Evolutionary conservation across 1,140 invertebrate species (phyloP).

Genomic region (Caenorhabditis remanei): DNA sequence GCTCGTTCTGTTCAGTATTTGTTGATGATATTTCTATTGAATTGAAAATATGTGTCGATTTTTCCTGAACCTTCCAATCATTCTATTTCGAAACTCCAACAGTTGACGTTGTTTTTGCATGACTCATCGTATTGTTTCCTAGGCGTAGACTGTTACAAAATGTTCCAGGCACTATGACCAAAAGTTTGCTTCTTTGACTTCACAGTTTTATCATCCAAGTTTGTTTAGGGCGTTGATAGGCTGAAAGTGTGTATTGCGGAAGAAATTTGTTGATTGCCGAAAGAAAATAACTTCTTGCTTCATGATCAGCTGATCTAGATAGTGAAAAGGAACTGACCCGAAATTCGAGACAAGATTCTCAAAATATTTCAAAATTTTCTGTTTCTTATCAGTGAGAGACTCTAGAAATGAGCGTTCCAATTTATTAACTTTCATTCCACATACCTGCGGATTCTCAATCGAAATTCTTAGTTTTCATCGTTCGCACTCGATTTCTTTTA

Average conservation of each 20-base stretch:
- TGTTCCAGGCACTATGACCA: not conserved
- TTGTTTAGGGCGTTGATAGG: not conserved
- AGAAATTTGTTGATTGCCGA: not conserved
- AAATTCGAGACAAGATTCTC: too few species aligned
- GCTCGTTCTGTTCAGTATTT: not conserved
- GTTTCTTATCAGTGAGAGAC: too few species aligned
- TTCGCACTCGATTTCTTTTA: not conserved
- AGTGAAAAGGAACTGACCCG: too few species aligned
- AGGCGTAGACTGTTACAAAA: not conserved
- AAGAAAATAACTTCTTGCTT: not conserved
- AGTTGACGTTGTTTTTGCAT: conserved; percentile 2
- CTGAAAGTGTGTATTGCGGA: not conserved
- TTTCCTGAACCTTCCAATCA: not conserved
- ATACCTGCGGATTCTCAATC: not conserved
- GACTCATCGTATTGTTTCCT: conserved; percentile 15
- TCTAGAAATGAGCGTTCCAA: too few species aligned
- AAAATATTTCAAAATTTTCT: too few species aligned
- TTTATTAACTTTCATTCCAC: too few species aligned
- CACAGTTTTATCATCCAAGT: not conserved
- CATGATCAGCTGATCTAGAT: not conserved
- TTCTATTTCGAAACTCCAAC: conserved; percentile 2
- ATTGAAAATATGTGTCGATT: not conserved
- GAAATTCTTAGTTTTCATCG: not conserved
- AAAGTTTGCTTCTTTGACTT: not conserved
- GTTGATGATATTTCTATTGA: not conserved